These are phyloP conservation scores for Sitta carolinensis DNA, from an alignment of 2,797 vertebrate species.

Conservation along the genomic window DNA sequence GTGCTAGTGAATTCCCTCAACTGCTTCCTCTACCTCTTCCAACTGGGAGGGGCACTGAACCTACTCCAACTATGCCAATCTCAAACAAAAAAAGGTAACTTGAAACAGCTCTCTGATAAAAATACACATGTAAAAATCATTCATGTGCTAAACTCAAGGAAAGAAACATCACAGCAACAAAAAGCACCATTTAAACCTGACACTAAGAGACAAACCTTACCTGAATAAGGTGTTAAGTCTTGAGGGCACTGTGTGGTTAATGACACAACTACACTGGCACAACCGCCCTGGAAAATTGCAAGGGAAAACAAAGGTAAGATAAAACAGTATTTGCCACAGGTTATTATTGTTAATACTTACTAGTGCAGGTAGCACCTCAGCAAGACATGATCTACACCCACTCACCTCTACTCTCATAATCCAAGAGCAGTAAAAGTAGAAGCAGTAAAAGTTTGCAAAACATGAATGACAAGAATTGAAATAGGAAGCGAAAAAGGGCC, in stretches of 20 bases:
- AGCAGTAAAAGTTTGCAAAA: not conserved
- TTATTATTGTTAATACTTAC: not conserved
- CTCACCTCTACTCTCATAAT: not conserved
- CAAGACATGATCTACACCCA: not conserved
- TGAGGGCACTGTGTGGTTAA: slow-evolving; percentile 96
- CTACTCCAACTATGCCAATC: not conserved
- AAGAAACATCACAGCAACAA: not conserved
- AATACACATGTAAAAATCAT: not conserved
- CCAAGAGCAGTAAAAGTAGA: not conserved
- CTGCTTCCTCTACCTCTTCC: not conserved
- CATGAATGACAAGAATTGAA: not conserved
- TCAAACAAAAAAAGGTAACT: not conserved
- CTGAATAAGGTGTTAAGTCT: slow-evolving; percentile 92
- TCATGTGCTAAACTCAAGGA: not conserved
- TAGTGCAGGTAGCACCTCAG: too few relatives aligned
- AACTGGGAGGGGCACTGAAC: not conserved
- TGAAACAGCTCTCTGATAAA: not conserved
- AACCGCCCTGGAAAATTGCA: slow-evolving; percentile 85
- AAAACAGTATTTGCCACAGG: not conserved
- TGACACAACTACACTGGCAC: slow-evolving; percentile 95
- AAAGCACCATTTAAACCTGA: not conserved
- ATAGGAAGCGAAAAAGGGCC: not conserved
- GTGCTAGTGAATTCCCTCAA: not conserved
- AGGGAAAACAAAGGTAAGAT: slow-evolving; percentile 7
- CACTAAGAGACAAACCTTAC: slow-evolving; percentile 69